Conservation (phyloP, 2,888 invertebrate genomes). For the Euclidia mi region DNA sequence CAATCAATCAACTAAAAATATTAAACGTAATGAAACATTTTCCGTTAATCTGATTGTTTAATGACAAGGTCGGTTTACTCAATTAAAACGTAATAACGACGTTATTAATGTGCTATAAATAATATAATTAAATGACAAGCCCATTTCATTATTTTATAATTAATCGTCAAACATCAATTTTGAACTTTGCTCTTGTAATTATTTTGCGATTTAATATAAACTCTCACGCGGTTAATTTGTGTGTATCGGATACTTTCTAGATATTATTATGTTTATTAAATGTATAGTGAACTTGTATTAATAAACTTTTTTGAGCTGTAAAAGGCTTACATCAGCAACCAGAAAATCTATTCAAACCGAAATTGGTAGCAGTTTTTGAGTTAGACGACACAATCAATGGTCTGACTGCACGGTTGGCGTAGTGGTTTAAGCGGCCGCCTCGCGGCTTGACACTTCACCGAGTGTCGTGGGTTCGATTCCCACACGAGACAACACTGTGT, state of each 20-base stretch:
- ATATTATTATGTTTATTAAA: not conserved
- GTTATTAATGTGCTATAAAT: not conserved
- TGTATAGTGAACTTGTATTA: no score
- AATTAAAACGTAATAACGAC: conserved; percentile 30
- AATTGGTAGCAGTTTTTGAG: no score
- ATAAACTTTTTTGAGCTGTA: no score
- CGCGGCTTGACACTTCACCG: no score
- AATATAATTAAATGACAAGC: conserved; percentile 15
- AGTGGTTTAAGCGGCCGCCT: no score
- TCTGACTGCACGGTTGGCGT: no score
- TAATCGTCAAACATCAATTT: conserved; percentile 28
- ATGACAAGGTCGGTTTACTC: conserved; percentile 7
- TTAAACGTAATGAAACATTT: not conserved
- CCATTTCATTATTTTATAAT: conserved; percentile 20
- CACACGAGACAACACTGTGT: no score
- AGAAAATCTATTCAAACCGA: no score
- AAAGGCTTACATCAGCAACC: no score
- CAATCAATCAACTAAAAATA: not conserved
- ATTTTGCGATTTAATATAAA: conserved; percentile 17
- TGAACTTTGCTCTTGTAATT: not conserved
- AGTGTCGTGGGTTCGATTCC: no score
- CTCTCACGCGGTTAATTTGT: not conserved
- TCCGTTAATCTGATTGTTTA: conserved; percentile 9
- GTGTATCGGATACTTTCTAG: not conserved
- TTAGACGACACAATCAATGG: no score